Evolutionary conservation across 2,113 vertebrate species (phyloP), one percentile per base, ranked within the genome.

Genomic region (Oenanthe melanoleuca): DNA sequence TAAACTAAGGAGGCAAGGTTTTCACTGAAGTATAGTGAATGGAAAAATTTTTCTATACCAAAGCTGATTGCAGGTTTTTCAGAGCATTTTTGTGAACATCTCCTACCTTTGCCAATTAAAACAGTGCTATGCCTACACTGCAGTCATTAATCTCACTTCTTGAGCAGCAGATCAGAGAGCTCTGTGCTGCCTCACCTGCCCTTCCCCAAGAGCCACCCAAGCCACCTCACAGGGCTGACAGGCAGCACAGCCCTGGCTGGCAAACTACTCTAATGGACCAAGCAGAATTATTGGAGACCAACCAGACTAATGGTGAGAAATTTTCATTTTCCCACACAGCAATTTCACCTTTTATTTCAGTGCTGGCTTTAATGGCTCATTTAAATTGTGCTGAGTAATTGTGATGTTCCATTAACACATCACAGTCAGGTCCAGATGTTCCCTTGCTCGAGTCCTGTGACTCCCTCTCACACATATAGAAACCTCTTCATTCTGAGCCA

Each of bases 331-430:
- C 63, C 72, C 18, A 15, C n/a, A 65, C 24, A 84, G 14, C 11
- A 19, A 6, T 63, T 91, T 80, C 37, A 79, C 24, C 40, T 72
- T 91, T 86, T 73, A 56, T 89, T 92, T 90, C 34, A 33, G 6
- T 50, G 28, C 42, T 66, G 50, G 21, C 14, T 83, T 70, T 49
- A 96, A 81, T 29, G 25, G 29, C 20, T 83, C 2, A 0, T 80
- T 89, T 86, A 87, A 75, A 95, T 85, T 86, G 20, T 89, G 89
- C 77, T 75, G 85, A 91, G 67, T 94, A 96, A 96, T 92, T 86
- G 55, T 38, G 67, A 52, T 10, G 3, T 44, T 80, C 64, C 61
- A 95, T 81, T 90, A 91, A 88, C 40, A 31, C 47, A 52, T 52
- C 26, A 52, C 26, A 18, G 15, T 52, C 29, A 53, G 45, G 28